Evolutionary conservation across 2,888 invertebrate species (phyloP).

Genomic region (Carcina quercana): DNA sequence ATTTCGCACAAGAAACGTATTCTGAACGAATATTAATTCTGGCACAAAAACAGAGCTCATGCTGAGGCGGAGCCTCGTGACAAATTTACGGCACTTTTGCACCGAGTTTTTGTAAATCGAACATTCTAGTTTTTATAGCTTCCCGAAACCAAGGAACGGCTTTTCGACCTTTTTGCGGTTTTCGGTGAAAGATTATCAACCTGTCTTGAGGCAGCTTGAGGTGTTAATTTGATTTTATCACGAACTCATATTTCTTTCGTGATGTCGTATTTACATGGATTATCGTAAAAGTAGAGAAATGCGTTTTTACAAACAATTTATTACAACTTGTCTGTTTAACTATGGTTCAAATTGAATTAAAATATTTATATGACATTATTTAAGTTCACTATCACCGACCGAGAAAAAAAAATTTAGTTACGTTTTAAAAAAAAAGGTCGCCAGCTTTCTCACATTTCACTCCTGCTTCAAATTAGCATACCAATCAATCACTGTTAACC

Average conservation of each 20-base stretch:
- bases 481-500: constrained; percentile 36
- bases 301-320: too few species aligned
- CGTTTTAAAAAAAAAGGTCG: too few species aligned
- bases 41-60: constrained; percentile 27
- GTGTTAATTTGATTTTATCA: constrained; percentile 43
- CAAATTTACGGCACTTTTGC: constrained; percentile 52
- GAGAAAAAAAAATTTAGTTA: too few species aligned
- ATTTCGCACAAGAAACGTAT: not conserved
- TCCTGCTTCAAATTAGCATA: constrained; percentile 24
- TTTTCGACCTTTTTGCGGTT: constrained; percentile 10
- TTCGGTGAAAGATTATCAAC: constrained; percentile 35
- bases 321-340: not conserved
- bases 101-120: constrained; percentile 23
- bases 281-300: too few species aligned
- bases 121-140: constrained; percentile 11
- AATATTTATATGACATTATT: too few species aligned
- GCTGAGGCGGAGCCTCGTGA: constrained; percentile 34
- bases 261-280: too few species aligned
- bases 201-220: too few species aligned
- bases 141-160: constrained; percentile 26
- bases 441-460: not conserved
- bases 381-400: too few species aligned
- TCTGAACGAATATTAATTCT: constrained; percentile 8
- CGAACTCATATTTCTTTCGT: constrained; percentile 16
- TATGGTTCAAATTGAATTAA: not conserved